Evolutionary conservation across 2,888 invertebrate genomes (phyloP), one percentile per base, ranked within the genome.

Genomic region (Latrodectus hesperus): DNA sequence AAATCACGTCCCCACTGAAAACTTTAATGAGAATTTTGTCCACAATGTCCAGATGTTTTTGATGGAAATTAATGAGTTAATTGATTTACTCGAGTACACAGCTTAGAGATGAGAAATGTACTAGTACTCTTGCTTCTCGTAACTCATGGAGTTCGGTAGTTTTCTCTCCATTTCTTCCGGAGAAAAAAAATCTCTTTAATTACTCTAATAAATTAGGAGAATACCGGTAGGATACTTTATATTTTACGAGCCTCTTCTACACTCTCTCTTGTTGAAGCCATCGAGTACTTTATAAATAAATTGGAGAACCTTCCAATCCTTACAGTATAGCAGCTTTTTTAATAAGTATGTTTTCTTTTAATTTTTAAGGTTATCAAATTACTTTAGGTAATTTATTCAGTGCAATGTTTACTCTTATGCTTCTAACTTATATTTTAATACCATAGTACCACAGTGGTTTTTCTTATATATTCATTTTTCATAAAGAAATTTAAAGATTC

Each of bases 41-140:
- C 77, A 64, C 11, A 51, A 12, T 26, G 26, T 26, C 14, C 77
- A 73, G 73, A 51, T 84, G 84, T 65, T 53, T 51, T 65, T 68
- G 84, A 84, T 77, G 17, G 77, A 64, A 77, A 84, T 73, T 84
- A 84, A 84, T 84, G 84, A 78, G 68, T 49, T 73, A 73, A 78
- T 84, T 84, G 84, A 84, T 84, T 84, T 78, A 84, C 72, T 65
- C 64, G 71, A 65, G 53, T 12, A 22, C 53, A 22, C 9, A 64
- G 38, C 68, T 60, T 65, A 68, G 49, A 49, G 22, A 12, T 70
- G 82, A 68, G 82, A 68, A 82, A 82, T 81, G 38, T 73, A 73
- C 77, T 51, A 51, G 67, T 52, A 67, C 67, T 51, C n/a, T 65
- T 67, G 73, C 53, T 67, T 38, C 52, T n/a, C 53, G 26, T 52